Conservation (phyloP, 2,888 invertebrate genomes). For the Chydorus sphaericus region DNA sequence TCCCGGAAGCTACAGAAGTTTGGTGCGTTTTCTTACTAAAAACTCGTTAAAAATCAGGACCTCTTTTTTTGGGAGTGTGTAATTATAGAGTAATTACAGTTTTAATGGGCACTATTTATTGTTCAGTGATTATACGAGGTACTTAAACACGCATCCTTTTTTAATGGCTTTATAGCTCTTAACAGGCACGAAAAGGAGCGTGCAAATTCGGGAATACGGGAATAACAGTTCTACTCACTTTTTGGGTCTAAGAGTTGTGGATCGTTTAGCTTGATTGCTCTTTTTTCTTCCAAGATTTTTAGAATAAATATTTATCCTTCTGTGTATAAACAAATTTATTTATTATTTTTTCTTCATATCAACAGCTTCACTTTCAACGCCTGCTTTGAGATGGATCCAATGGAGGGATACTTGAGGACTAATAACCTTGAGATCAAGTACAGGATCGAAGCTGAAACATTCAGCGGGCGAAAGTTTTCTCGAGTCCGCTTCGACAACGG, state of each 20-base stretch:
- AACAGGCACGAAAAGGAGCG: too few species aligned
- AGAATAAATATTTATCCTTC: too few species aligned
- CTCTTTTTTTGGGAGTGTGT: not conserved
- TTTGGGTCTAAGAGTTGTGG: too few species aligned
- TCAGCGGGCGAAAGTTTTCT: constrained; percentile 58
- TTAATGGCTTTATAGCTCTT: too few species aligned
- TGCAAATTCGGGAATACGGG: too few species aligned
- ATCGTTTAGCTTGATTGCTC: too few species aligned
- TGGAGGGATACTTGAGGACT: constrained; percentile 36
- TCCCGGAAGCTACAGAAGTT: constrained; percentile 42
- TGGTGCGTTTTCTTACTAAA: constrained; percentile 23
- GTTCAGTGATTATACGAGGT: too few species aligned
- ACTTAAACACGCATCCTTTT: too few species aligned
- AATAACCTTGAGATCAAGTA: constrained; percentile 44
- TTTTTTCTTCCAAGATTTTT: too few species aligned
- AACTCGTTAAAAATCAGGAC: not conserved
- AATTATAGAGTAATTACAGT: not conserved
- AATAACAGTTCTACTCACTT: too few species aligned
- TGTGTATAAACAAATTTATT: not conserved
- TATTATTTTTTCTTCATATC: not conserved
- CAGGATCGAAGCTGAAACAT: constrained; percentile 68
- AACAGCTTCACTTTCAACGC: constrained; percentile 62
- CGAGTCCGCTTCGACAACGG: constrained; percentile 58
- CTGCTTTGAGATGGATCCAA: constrained; percentile 48
- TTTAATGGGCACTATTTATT: not conserved